Percentiles rank a stretch among this genome's conserved stretches.
Conservation (phyloP, 2,797 vertebrate species). For the Acrossocheilus wenchowensis region DNA sequence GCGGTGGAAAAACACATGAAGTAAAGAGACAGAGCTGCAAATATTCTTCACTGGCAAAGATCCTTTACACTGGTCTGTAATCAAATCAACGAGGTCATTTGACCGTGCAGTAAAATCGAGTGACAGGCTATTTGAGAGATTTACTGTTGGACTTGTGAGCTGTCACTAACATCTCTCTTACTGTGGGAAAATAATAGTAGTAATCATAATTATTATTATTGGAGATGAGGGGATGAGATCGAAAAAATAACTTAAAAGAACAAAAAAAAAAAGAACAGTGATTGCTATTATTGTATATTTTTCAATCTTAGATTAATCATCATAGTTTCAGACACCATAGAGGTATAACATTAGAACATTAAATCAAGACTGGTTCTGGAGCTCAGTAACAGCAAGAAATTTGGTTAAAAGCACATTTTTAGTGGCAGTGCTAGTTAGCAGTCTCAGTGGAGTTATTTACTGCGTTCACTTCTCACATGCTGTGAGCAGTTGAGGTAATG, state of each 20-base stretch:
- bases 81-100: conserved; percentile 59
- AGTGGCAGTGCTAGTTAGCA: not conserved
- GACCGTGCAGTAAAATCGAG: conserved; percentile 64
- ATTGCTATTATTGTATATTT: not conserved
- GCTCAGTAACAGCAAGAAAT: not conserved
- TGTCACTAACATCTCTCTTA: conserved; percentile 4
- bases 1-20: conserved; percentile 48
- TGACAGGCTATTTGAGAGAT: conserved; percentile 75
- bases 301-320: not conserved
- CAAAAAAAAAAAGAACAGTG: too few relatives aligned
- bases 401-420: not conserved
- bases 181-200: not conserved
- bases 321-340: not conserved
- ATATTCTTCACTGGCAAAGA: conserved; percentile 45
- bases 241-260: not conserved
- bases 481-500: conserved; percentile 11
- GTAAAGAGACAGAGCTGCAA: conserved; percentile 50
- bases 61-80: conserved; percentile 53
- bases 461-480: not conserved
- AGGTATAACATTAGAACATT: not conserved
- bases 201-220: not conserved
- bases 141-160: conserved; percentile 70
- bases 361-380: not conserved
- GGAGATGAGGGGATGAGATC: not conserved
- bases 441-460: conserved; percentile 19